Evolutionary conservation across 2,797 vertebrate species (phyloP), one percentile per base, ranked within the genome.

Genomic region (Typhlichthys eigenmanni): DNA sequence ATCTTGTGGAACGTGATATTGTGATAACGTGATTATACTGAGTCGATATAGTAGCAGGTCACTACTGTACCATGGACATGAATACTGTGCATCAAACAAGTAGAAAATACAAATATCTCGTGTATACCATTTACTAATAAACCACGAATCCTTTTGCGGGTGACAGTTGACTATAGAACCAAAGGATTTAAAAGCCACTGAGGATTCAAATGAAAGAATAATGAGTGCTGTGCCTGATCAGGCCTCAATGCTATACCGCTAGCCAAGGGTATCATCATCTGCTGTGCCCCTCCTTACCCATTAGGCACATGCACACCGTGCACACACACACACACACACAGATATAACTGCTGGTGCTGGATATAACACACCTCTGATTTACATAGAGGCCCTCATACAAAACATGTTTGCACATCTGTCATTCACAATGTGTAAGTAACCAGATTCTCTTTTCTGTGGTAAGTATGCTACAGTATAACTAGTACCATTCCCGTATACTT

Each of bases 191-290:
- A 43, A 43, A 6, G 38, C 38, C 9, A 7, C 38, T 43, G 38
- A 43, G 38, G 7, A 8, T 43, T 43, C 38, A 7, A 43, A 43
- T 43, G 7, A 43, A 43, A 43, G 8, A 43, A 43, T 8, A 43
- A 43, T 43, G 7, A 43, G 38, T 38, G 34, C 34, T 48, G 19
- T 47, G 52, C 24, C 29, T 55, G 62, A 77, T 63, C 57, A 50
- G 72, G 46, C 62, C 54, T 64, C 52, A 62, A 66, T 59, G 64
- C 69, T 61, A 53, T 1, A 9, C 4, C 50, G 1, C 14, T 61
- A 51, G 14, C 64, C 58, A 14, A 10, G 72, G 78, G 87, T 75
- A 73, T 77, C 72, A 85, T 88, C 85, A 87, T 62, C 71, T 73
- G 68, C 64, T 52, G 62, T 47, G 61, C 64, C 51, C 62, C 66